These are phyloP conservation scores for Ligdia adustata DNA, from an alignment of 2,888 invertebrate species.

Conservation along the genomic window DNA sequence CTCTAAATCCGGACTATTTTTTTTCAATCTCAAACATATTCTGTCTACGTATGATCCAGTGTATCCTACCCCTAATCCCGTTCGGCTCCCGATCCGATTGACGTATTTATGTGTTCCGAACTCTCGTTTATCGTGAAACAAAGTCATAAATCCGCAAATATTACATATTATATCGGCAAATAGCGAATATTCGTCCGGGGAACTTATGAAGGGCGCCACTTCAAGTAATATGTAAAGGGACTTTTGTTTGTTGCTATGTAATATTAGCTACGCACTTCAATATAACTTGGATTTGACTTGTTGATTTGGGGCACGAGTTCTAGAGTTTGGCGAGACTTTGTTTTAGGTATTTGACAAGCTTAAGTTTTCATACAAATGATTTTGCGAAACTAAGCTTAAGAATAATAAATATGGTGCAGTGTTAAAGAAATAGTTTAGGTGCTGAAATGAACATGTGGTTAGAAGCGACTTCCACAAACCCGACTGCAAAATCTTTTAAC, in stretches of 20 bases:
- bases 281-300: not conserved
- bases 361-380: too few relatives aligned
- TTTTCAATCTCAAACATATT: not conserved
- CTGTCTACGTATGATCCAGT: not conserved
- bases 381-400: too few relatives aligned
- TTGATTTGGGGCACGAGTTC: too few relatives aligned
- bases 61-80: conserved; percentile 1
- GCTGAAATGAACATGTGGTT: too few relatives aligned
- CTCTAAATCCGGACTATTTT: too few relatives aligned
- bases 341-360: too few relatives aligned
- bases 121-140: conserved; percentile 16
- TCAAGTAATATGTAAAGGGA: not conserved
- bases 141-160: conserved; percentile 20
- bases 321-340: too few relatives aligned
- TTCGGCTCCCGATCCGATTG: conserved; percentile 7
- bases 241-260: not conserved
- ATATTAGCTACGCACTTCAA: too few relatives aligned
- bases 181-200: not conserved
- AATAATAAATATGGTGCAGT: too few relatives aligned
- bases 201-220: not conserved
- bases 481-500: too few relatives aligned
- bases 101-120: conserved; percentile 23
- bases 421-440: too few relatives aligned
- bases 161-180: conserved; percentile 18
- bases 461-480: too few relatives aligned